Percentiles rank a stretch among this genome's conserved stretches.
phyloP scores from a whole-genome alignment of 2,113 vertebrate genomes.

The Lathamus discolor region DNA sequence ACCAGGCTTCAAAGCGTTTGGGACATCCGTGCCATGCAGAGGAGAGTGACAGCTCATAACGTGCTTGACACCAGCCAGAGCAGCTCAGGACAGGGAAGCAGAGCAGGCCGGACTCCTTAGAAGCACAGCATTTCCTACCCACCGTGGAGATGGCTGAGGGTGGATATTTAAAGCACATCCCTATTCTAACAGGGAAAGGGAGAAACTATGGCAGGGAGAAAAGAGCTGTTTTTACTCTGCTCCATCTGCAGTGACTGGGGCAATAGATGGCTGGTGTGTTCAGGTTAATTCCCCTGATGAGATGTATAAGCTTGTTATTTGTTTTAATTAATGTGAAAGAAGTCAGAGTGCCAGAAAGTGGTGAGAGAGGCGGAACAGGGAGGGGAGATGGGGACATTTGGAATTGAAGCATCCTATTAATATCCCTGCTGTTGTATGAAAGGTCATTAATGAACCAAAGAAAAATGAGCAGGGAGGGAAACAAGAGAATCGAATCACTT shows the following conservation, averaged over 20 bases:
- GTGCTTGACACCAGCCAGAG: neutral
- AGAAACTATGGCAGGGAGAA: neutral
- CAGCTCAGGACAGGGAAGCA: neutral
- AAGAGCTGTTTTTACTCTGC: neutral
- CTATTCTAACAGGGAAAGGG: neutral
- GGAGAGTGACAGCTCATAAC: neutral
- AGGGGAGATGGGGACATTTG: constrained; percentile 16
- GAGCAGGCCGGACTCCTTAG: neutral
- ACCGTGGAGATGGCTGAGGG: neutral
- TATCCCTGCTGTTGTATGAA: neutral
- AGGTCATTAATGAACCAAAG: constrained; percentile 11
- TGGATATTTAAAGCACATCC: neutral
- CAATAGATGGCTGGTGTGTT: neutral
- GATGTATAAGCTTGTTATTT: constrained; percentile 29
- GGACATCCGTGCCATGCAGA: neutral
- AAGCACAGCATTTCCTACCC: neutral
- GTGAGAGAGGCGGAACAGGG: neutral
- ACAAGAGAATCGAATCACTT: neutral
- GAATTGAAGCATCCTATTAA: constrained; percentile 47
- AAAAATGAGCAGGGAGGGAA: neutral
- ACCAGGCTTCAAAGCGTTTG: neutral
- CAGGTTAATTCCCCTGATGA: constrained; percentile 13
- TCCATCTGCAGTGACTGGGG: neutral
- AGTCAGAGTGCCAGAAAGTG: constrained; percentile 16
- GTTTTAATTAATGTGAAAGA: constrained; percentile 51